These are phyloP conservation scores for Smutsia gigantea DNA, from an alignment of 2,797 vertebrate species.

Conservation along the genomic window DNA sequence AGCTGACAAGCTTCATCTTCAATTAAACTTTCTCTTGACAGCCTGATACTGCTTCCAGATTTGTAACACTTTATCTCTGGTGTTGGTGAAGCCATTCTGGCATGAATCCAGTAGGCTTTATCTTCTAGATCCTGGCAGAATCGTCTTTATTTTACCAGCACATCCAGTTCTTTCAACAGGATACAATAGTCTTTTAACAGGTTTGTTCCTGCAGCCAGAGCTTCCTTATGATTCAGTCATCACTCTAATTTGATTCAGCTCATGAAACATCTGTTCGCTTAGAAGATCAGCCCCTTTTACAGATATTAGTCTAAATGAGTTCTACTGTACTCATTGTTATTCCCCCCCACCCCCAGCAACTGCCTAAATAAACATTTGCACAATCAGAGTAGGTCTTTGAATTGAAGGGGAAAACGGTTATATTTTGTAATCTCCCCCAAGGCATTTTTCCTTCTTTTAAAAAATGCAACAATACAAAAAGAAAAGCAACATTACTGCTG, in stretches of 20 bases:
- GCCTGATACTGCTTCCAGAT: background rate
- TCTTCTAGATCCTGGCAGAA: background rate
- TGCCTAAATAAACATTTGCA: slow-evolving; percentile 62
- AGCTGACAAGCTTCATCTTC: background rate
- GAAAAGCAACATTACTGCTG: background rate
- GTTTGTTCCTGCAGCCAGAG: slow-evolving; percentile 11
- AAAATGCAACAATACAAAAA: background rate
- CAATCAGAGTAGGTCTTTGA: slow-evolving; percentile 21
- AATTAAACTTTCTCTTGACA: background rate
- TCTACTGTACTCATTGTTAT: background rate
- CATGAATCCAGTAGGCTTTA: background rate
- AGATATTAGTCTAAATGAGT: slow-evolving; percentile 54
- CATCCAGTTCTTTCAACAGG: background rate
- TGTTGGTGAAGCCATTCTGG: background rate
- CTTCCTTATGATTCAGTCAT: slow-evolving; percentile 53
- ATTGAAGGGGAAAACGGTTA: background rate
- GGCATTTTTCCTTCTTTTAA: background rate
- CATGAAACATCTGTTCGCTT: slow-evolving; percentile 55
- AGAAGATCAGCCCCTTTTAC: slow-evolving; percentile 48
- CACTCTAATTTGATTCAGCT: slow-evolving; percentile 40
- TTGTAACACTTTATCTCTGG: background rate
- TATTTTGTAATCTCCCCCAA: slow-evolving; percentile 38
- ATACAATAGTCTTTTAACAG: background rate
- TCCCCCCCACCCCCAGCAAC: background rate
- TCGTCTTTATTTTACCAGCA: background rate